Evolutionary conservation across 2,888 invertebrate genomes (phyloP).

Genomic region (Ferrisia virgata): DNA sequence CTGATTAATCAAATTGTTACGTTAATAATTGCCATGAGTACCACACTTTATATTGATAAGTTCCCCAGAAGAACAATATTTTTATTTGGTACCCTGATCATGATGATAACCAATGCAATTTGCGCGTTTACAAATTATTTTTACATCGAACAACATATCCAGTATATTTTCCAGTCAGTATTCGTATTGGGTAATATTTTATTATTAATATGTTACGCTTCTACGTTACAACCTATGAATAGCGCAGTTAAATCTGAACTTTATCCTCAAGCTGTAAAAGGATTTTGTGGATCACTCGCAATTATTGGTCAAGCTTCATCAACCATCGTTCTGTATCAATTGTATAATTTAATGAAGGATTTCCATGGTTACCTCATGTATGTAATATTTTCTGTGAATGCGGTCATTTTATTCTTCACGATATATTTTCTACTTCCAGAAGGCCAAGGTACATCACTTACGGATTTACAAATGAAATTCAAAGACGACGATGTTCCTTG

Average conservation of each 20-base stretch:
- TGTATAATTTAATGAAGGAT: neutral
- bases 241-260: neutral
- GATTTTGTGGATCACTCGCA: neutral
- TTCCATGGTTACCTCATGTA: neutral
- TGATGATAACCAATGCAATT: neutral
- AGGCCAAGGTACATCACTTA: neutral
- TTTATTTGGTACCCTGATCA: neutral
- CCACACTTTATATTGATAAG: neutral
- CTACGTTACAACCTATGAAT: neutral
- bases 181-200: neutral
- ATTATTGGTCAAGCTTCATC: neutral
- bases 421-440: conserved; percentile 7
- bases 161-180: neutral
- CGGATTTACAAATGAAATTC: neutral
- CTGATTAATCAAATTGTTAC: neutral
- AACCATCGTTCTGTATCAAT: neutral
- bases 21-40: neutral
- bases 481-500: too few species aligned
- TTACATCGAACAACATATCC: neutral
- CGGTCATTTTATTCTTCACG: neutral
- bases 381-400: neutral
- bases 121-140: neutral
- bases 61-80: neutral
- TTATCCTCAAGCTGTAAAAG: neutral
- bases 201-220: neutral